Base-by-base conservation (phyloP, 2,113 vertebrate genomes). In the Labeo catla region DNA sequence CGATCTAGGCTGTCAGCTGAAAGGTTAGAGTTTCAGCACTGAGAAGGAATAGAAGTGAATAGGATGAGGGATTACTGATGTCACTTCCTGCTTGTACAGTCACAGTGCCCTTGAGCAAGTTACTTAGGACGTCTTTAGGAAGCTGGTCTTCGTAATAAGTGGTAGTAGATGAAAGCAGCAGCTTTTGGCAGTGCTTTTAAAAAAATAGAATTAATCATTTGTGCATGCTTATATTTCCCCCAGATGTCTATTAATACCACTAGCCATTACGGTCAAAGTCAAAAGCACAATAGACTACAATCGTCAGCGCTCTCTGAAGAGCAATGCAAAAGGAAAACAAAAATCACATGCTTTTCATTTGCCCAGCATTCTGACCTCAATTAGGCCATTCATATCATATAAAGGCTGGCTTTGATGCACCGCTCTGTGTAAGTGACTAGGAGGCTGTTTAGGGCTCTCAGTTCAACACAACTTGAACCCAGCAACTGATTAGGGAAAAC, bases 311-410 rank as follows among this genome's bases (percentile, higher is more conserved):
- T 52, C 81, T 82, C 6, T 36, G 28, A 21, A 70, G 28, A 52
- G 47, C 63, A 36, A 36, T 50, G 47, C 63, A 36, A 49, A 82
- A 36, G 16, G 15, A 68, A 50, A 47, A 54, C 10, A 52, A 82
- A 82, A 52, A 12, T 52, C 81, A 36, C 79, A 81, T 81, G 79
- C 63, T 82, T 82, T 81, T 65, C 28, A 65, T 81, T 81, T 49
- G 39, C 59, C 79, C 43, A 28, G 10, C 43, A 34, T 47, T 63
- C 61, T 81, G 79, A 81, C 54, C 39, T 81, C 57, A 81, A 63
- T 81, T 63, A 81, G 57, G 47, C 61, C 23, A 66, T 66, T 81
- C 39, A 36, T 49, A 66, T 50, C 13, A 50, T 68, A 66, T 11
- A 52, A 82, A 81, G n/a, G 59, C 23, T 82, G 15, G 63, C 47